phyloP scores from a whole-genome alignment of 1,140 invertebrate genomes.

The Leptinotarsa lineolata region DNA sequence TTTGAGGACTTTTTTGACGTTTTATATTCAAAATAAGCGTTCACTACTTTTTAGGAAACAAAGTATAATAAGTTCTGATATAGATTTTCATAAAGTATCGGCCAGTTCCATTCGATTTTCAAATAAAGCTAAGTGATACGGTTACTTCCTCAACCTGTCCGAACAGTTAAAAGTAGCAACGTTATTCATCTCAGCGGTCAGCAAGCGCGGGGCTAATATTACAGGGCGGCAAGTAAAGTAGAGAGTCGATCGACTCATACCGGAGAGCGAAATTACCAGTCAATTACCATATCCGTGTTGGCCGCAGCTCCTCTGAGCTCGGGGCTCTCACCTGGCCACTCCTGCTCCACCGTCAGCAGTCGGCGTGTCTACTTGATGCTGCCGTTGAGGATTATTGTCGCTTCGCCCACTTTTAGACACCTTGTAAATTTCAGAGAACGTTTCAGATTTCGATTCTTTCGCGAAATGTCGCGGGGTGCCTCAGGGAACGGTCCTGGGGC shows the following conservation, averaged over 20 bases:
- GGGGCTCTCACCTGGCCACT: conserved; percentile 11
- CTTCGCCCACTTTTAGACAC: background rate
- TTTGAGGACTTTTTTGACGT: no score
- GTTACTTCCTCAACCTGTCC: background rate
- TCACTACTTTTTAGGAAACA: no score
- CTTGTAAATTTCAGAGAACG: background rate
- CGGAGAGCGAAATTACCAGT: conserved; percentile 14
- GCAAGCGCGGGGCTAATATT: background rate
- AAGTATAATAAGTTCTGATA: no score
- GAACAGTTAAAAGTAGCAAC: conserved; percentile 15
- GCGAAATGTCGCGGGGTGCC: no score
- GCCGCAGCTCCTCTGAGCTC: conserved; percentile 7
- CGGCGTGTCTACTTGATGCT: background rate
- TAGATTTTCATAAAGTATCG: no score
- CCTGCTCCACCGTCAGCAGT: background rate
- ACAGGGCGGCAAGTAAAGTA: conserved; percentile 12
- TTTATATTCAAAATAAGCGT: no score
- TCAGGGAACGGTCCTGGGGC: no score
- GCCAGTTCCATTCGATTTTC: no score
- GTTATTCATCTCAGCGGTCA: background rate
- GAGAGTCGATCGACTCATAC: background rate
- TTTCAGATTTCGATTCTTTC: no score
- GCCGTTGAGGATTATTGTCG: background rate
- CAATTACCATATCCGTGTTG: conserved; percentile 18
- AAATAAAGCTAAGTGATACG: no score